A percentile compares a stretch with the other conserved stretches of the same genome.
These are phyloP conservation scores for Cydia fagiglandana DNA, from an alignment of 1,140 invertebrate species.

Conservation along the genomic window DNA sequence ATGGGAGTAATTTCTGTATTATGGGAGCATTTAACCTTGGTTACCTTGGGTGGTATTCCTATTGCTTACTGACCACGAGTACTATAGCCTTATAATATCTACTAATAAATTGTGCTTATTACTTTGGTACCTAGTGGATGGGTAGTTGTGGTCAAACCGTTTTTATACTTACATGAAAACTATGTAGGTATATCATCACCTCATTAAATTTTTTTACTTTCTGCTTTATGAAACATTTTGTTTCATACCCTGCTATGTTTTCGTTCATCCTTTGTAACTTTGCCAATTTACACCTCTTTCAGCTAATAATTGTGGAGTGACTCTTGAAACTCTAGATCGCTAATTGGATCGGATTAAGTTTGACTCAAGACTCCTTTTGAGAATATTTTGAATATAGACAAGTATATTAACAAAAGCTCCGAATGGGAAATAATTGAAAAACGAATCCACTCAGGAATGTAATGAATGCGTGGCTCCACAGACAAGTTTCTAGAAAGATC, in stretches of 20 bases:
- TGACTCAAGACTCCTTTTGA: background rate
- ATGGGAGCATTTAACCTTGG: background rate
- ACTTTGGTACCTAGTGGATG: too few relatives aligned
- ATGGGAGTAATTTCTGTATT: background rate
- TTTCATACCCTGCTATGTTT: background rate
- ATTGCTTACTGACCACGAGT: too few relatives aligned
- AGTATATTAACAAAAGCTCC: constrained; percentile 2
- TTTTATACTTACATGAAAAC: too few relatives aligned
- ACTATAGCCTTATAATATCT: too few relatives aligned
- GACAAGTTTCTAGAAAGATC: background rate
- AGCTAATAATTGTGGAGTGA: background rate
- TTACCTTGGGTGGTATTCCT: background rate
- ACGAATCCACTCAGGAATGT: constrained; percentile 9
- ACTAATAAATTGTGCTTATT: too few relatives aligned
- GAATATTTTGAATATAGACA: background rate
- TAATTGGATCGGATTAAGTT: constrained; percentile 7
- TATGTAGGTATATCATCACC: too few relatives aligned
- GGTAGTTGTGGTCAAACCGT: too few relatives aligned
- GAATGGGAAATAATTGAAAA: background rate
- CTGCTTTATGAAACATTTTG: background rate
- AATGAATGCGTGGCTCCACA: background rate
- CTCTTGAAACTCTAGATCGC: background rate
- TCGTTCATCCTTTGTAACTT: background rate
- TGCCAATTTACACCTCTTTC: background rate
- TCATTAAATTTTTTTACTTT: too few relatives aligned